Percentiles rank a stretch among this genome's conserved stretches.
Evolutionary conservation across 2,888 invertebrate genomes (phyloP).

Genomic region (Cerastoderma edule): DNA sequence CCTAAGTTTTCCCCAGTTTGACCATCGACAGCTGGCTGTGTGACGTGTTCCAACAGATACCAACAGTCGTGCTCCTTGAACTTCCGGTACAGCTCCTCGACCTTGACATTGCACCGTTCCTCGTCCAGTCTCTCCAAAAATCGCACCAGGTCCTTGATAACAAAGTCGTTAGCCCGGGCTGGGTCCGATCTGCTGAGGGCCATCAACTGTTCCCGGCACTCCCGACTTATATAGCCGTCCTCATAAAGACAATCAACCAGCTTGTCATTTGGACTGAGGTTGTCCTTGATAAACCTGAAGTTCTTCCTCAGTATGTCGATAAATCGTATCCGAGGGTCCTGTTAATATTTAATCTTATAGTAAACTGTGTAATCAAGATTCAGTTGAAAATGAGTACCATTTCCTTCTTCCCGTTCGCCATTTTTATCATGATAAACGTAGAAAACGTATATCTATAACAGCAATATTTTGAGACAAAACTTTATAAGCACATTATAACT

Average conservation of each 20-base stretch:
- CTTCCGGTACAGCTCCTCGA: not conserved
- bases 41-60: slow-evolving; percentile 9
- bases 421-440: no score
- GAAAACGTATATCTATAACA: no score
- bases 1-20: no score
- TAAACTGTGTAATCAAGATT: no score
- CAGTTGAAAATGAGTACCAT: no score
- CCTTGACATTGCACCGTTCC: not conserved
- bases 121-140: not conserved
- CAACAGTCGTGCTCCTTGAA: not conserved
- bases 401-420: no score
- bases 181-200: not conserved
- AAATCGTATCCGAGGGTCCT: not conserved
- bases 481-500: no score
- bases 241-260: not conserved
- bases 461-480: no score
- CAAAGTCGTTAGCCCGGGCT: not conserved
- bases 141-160: not conserved
- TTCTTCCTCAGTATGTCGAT: not conserved
- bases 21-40: no score
- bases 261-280: slow-evolving; percentile 8
- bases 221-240: not conserved
- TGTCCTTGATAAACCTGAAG: slow-evolving; percentile 1
- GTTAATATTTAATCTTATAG: no score
- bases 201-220: not conserved